These are phyloP conservation scores for Strix aluco DNA, from an alignment of 2,113 vertebrate species.

Conservation along the genomic window DNA sequence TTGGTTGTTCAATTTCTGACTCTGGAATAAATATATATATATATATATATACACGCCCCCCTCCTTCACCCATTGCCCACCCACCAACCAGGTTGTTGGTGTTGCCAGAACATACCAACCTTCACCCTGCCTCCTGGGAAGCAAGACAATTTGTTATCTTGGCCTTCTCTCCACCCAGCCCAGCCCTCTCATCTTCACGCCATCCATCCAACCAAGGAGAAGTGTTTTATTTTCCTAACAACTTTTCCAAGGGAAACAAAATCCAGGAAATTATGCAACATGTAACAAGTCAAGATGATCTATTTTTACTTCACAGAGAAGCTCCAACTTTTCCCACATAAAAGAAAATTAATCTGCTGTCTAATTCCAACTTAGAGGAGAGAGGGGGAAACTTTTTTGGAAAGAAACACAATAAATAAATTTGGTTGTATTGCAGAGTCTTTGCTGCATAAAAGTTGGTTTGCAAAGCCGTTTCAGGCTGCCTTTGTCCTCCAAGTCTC, in stretches of 20 bases:
- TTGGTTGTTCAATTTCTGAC: background rate
- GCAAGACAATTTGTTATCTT: background rate
- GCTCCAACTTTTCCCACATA: background rate
- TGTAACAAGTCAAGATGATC: background rate
- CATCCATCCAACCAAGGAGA: background rate
- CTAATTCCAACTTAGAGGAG: background rate
- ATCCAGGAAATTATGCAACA: background rate
- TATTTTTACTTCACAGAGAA: slow-evolving; percentile 6
- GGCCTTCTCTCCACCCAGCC: background rate
- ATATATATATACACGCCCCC: background rate
- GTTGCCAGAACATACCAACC: background rate
- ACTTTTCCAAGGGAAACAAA: background rate
- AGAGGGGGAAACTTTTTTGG: background rate
- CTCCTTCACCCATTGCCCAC: background rate
- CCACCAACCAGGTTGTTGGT: background rate
- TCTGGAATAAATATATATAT: background rate
- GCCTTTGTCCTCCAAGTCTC: background rate
- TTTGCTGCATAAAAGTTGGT: background rate
- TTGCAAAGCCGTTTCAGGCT: background rate
- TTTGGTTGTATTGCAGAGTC: background rate
- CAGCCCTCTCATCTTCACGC: background rate
- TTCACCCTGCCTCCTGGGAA: background rate
- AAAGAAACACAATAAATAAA: background rate
- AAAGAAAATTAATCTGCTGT: background rate
- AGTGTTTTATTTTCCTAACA: background rate